These are phyloP conservation scores for Diorhabda sublineata DNA, from an alignment of 1,140 invertebrate species.

Conservation along the genomic window DNA sequence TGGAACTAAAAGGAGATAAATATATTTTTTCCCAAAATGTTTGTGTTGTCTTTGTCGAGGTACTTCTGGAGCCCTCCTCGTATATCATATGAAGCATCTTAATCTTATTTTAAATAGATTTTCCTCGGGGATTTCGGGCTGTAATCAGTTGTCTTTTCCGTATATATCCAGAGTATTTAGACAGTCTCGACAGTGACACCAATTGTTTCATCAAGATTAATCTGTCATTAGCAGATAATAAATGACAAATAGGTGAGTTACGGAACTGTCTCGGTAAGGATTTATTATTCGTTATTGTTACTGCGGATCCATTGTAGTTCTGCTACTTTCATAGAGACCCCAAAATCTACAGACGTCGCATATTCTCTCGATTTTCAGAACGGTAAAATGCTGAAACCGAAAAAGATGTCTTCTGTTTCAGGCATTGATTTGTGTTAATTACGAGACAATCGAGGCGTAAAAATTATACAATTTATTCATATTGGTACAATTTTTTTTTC, in stretches of 20 bases:
- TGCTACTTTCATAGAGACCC: not conserved
- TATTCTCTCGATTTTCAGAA: not conserved
- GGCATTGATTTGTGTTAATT: not conserved
- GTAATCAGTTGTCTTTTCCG: constrained; percentile 8
- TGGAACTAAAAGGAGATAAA: no score
- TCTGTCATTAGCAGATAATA: constrained; percentile 30
- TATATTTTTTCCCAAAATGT: no score
- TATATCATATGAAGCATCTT: no score
- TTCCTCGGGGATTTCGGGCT: not conserved
- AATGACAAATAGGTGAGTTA: constrained; percentile 25
- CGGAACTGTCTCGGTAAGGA: constrained; percentile 17
- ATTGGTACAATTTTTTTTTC: no score
- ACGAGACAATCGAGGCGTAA: no score
- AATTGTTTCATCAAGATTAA: constrained; percentile 31
- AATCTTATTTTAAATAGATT: no score
- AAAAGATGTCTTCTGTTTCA: not conserved
- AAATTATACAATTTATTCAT: no score
- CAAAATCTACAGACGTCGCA: constrained; percentile 7
- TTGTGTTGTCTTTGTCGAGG: no score
- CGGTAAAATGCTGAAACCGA: not conserved
- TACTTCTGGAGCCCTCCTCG: no score
- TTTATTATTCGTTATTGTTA: constrained; percentile 27
- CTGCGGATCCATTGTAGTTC: constrained; percentile 13
- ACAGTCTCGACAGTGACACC: constrained; percentile 5
- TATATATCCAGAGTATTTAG: constrained; percentile 5